phyloP scores from a whole-genome alignment of 2,113 vertebrate species.

The Benitochromis conjunctus region DNA sequence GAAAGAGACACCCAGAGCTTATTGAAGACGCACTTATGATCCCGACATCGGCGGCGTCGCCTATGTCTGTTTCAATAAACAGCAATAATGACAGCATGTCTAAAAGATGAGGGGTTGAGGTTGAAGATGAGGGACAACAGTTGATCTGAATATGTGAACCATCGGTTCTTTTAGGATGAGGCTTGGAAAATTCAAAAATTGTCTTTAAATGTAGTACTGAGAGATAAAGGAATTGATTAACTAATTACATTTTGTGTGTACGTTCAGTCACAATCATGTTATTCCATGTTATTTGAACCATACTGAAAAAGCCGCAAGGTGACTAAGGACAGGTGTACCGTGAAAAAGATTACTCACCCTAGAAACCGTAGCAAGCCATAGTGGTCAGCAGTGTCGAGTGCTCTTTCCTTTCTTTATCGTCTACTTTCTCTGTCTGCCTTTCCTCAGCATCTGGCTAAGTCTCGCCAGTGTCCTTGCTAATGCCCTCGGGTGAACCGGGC shows the following conservation, averaged over 20 bases:
- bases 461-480: conserved; percentile 58
- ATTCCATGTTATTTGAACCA: not conserved
- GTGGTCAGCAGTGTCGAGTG: not conserved
- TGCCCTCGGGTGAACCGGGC: conserved; percentile 55
- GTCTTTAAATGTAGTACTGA: not conserved
- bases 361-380: not conserved
- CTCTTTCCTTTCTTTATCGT: conserved; percentile 9
- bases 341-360: conserved; percentile 21
- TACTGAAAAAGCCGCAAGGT: not conserved
- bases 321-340: conserved; percentile 8
- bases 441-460: conserved; percentile 37
- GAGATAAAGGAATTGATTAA: not conserved
- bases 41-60: not conserved
- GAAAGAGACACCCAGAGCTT: not conserved
- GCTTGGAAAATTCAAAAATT: not conserved
- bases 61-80: not conserved
- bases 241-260: not conserved
- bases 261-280: not conserved
- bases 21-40: not conserved
- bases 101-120: not conserved
- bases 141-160: not conserved
- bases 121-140: not conserved
- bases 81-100: not conserved
- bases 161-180: not conserved
- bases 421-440: conserved; percentile 6